Conservation (phyloP, 64 coral and sea anemone species). For the Montipora capricornis region DNA sequence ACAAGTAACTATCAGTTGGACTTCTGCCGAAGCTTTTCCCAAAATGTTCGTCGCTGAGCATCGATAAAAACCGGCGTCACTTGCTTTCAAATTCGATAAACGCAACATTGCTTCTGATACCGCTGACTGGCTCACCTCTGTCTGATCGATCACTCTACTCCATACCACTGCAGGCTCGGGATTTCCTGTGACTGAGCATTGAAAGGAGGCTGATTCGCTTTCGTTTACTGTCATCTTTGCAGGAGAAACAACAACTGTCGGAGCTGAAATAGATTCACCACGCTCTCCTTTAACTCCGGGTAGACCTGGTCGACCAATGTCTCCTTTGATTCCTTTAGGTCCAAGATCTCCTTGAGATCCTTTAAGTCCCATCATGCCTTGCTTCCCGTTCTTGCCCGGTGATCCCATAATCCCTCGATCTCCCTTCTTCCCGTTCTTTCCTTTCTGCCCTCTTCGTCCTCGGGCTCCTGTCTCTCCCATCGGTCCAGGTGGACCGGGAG, state of each 20-base stretch:
- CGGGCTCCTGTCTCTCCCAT: neutral
- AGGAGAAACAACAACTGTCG: constrained; percentile 1
- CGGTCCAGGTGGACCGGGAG: neutral
- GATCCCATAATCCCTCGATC: constrained; percentile 28
- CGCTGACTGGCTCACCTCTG: neutral
- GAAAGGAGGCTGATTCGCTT: neutral
- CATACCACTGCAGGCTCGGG: constrained; percentile 40
- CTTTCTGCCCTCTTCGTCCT: constrained; percentile 10
- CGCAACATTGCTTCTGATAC: neutral
- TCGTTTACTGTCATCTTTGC: constrained; percentile 25
- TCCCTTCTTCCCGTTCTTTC: constrained; percentile 22
- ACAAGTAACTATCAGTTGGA: neutral
- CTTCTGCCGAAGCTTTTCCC: neutral
- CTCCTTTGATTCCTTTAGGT: neutral
- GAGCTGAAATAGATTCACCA: constrained; percentile 4
- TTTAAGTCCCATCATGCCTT: neutral
- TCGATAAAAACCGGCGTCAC: neutral
- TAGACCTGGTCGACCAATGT: neutral
- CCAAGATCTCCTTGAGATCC: neutral
- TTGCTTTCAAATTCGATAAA: neutral
- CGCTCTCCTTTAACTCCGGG: constrained; percentile 48
- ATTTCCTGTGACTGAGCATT: constrained; percentile 66
- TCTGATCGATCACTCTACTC: constrained; percentile 51
- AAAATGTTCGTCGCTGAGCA: neutral
- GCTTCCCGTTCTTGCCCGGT: constrained; percentile 21